Evolutionary conservation across 2,797 vertebrate species (phyloP).

Genomic region (Enteromius treurensis): DNA sequence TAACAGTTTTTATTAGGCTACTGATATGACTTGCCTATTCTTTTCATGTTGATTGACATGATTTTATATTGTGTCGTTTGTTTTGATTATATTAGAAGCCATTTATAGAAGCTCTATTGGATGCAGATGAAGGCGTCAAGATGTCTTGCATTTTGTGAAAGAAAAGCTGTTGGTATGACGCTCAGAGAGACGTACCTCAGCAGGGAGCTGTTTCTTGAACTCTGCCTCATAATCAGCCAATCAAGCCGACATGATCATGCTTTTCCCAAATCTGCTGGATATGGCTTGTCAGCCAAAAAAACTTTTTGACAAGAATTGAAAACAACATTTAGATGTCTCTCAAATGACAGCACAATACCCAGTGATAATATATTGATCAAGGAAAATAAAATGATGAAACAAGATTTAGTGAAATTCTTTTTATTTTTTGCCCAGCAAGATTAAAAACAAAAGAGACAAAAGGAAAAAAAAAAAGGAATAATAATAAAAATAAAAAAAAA

Average conservation of each 20-base stretch:
- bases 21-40: neutral
- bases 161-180: neutral
- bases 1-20: neutral
- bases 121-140: neutral
- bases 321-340: neutral
- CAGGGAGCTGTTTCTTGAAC: conserved; percentile 32
- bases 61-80: neutral
- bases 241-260: conserved; percentile 10
- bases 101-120: neutral
- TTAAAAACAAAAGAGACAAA: neutral
- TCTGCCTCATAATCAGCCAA: conserved; percentile 38
- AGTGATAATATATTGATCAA: conserved; percentile 3
- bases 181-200: conserved; percentile 15
- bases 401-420: neutral
- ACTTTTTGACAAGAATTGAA: neutral
- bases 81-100: too few species aligned
- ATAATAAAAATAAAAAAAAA: neutral
- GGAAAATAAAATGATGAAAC: neutral
- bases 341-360: neutral
- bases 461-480: neutral
- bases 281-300: conserved; percentile 1
- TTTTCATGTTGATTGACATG: neutral
- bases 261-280: conserved; percentile 16
- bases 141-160: neutral
- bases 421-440: neutral